Evolutionary conservation across 2,113 vertebrate species (phyloP).

Genomic region (Silurus meridionalis): DNA sequence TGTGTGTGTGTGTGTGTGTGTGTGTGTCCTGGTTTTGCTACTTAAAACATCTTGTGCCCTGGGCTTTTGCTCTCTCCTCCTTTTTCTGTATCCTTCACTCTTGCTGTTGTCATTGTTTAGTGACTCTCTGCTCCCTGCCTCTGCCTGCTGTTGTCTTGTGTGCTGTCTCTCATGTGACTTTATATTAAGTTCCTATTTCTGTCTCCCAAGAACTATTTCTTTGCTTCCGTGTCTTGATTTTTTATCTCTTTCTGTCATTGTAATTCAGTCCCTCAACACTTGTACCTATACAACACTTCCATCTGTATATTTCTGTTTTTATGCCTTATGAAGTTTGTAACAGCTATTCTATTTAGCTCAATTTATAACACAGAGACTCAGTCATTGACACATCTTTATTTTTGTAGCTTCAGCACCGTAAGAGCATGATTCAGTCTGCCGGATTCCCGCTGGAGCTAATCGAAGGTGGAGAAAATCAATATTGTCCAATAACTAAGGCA

Average conservation of each 20-base stretch:
- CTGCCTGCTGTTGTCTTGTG: not conserved
- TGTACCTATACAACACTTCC: not conserved
- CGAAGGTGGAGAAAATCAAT: conserved; percentile 54
- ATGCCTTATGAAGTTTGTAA: not conserved
- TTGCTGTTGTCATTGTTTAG: not conserved
- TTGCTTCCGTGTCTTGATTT: not conserved
- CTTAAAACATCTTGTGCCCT: not conserved
- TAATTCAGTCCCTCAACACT: not conserved
- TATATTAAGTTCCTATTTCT: not conserved
- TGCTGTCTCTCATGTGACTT: not conserved
- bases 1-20: not conserved
- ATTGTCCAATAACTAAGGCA: conserved; percentile 47
- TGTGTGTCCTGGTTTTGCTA: not conserved
- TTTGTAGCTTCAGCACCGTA: conserved; percentile 14
- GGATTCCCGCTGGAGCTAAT: conserved; percentile 44
- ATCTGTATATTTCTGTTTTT: not conserved
- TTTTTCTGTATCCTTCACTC: not conserved
- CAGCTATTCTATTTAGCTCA: conserved; percentile 5
- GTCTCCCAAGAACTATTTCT: not conserved
- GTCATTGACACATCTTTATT: conserved; percentile 11
- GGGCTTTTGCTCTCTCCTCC: not conserved
- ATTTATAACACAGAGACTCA: conserved; percentile 16
- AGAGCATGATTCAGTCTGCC: conserved; percentile 35
- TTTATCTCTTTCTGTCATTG: not conserved
- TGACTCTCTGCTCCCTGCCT: not conserved